phyloP scores from a whole-genome alignment of 2,797 vertebrate genomes.

The Sebastes oblongus region DNA sequence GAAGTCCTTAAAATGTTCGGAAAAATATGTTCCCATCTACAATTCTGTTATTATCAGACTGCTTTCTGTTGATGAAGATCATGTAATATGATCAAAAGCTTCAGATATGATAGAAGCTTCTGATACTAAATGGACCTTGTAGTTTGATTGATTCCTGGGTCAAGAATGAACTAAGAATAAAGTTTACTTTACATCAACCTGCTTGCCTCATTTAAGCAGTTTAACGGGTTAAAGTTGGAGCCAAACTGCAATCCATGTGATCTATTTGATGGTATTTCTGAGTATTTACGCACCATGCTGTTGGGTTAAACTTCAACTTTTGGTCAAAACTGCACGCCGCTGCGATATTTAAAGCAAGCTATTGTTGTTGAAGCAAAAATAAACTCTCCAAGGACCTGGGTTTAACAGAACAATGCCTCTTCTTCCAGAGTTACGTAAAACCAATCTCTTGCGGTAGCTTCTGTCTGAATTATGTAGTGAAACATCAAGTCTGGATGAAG shows the following conservation, averaged over 20 bases:
- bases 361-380: background rate
- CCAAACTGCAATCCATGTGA: background rate
- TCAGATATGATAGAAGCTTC: background rate
- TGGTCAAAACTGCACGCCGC: background rate
- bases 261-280: background rate
- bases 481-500: constrained; percentile 7
- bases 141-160: background rate
- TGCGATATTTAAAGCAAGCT: background rate
- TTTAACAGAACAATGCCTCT: constrained; percentile 31
- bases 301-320: background rate
- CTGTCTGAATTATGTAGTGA: constrained; percentile 24
- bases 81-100: background rate
- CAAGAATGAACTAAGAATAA: background rate
- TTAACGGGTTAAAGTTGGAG: background rate
- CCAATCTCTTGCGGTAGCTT: constrained; percentile 4
- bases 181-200: background rate
- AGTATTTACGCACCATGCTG: background rate
- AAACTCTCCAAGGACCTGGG: background rate
- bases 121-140: background rate
- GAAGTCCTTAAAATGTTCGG: background rate
- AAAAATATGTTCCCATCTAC: too few relatives aligned
- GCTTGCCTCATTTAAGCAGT: background rate
- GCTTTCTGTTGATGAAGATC: background rate
- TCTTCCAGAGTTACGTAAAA: constrained; percentile 12
- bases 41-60: background rate